Evolutionary conservation across 2,113 vertebrate species (phyloP), one percentile per base, ranked within the genome.

Genomic region (Pelecanoides urinatrix): DNA sequence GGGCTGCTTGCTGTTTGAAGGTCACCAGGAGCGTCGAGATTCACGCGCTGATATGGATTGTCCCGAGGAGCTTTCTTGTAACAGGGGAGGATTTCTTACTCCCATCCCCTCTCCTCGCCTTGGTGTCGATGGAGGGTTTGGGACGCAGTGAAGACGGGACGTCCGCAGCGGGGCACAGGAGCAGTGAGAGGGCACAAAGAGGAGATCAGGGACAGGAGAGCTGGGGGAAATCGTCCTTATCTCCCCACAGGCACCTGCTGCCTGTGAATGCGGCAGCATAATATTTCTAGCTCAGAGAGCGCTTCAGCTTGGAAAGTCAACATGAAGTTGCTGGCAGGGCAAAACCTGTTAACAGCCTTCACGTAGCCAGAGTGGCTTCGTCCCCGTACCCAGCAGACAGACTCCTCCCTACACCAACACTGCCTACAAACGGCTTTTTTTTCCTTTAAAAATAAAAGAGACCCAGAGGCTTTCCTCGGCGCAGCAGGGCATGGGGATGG

Each of bases 231-330:
- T 25, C 1, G 9, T 47, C 49, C 22, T 29, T 7, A 6, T 16
- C 18, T 65, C 66, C 65, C 25, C 1, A 4, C 19, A 9, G n/a
- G 79, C 7, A 6, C n/a, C 53, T 17, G n/a, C 53, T 27, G 44
- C 49, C 53, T 3, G 7, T 29, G 34, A 21, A 23, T 2, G 19
- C 1, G 2, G 32, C 42, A 26, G n/a, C 4, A 0, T 2, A 9
- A 13, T 7, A 4, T 32, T 56, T 23, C 36, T 9, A 29, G 42
- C 68, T 59, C 20, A 2, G 10, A 47, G 50, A 58, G 53, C 2
- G 4, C 30, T 17, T 22, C 30, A 70, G 81, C 58, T 44, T 10
- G 55, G 78, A 7, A 44, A 22, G 16, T 20, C 7, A 7, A 1
- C 4, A 0, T 9, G 29, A 16, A 75, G 56, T 5, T 40, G 47